Percentiles rank a stretch among this genome's conserved stretches.
phyloP scores from a whole-genome alignment of 2,113 vertebrate species.

The Centropus unirufus region DNA sequence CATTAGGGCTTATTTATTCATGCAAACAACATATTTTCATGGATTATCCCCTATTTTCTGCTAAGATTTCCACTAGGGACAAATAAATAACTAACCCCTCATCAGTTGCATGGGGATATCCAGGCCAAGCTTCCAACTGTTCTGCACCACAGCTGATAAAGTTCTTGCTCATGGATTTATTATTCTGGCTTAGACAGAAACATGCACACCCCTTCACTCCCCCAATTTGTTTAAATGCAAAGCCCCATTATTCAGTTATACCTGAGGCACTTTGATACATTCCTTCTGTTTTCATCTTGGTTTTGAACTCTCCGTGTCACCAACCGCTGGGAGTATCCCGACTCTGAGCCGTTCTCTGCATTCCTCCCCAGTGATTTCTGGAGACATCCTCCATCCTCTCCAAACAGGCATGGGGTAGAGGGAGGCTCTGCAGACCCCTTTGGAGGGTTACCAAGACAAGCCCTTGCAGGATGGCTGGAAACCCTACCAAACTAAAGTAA shows the following conservation, averaged over 20 bases:
- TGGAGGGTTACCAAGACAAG: not conserved
- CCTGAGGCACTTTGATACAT: not conserved
- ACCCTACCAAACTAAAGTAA: fast-evolving
- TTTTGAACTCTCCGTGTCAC: not conserved
- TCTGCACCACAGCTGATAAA: not conserved
- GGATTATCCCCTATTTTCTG: not conserved
- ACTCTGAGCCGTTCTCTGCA: not conserved
- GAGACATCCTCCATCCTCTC: not conserved
- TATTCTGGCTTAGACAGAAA: not conserved
- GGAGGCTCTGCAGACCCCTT: not conserved
- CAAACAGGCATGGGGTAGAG: not conserved
- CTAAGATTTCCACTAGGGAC: not conserved
- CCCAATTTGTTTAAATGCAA: not conserved
- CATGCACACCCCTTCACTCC: not conserved
- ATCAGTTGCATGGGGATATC: not conserved
- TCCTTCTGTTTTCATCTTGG: not conserved
- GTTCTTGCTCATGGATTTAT: not conserved
- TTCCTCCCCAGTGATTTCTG: not conserved
- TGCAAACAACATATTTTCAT: not conserved
- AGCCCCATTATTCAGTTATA: not conserved
- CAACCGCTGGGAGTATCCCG: not conserved
- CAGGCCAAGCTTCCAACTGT: not conserved
- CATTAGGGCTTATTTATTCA: not conserved
- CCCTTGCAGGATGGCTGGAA: not conserved
- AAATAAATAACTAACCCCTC: not conserved